Percentiles rank a stretch among this genome's conserved stretches.
Evolutionary conservation across 2,113 vertebrate genomes (phyloP).

Genomic region (Bufo bufo): DNA sequence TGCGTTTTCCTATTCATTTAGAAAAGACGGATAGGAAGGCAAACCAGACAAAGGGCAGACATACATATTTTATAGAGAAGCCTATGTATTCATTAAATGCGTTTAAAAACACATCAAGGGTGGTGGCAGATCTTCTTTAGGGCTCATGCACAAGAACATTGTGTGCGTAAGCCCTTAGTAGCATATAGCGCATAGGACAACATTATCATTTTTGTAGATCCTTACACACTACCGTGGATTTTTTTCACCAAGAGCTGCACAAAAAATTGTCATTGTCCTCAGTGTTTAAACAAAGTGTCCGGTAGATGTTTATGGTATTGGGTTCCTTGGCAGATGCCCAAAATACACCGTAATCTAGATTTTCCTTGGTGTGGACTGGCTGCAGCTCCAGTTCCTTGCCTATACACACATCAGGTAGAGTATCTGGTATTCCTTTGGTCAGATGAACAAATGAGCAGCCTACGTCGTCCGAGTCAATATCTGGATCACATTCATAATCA

Average conservation of each 20-base stretch:
- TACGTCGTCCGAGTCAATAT: neutral
- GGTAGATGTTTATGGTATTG: neutral
- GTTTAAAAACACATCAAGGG: no score
- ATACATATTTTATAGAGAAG: no score
- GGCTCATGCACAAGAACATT: no score
- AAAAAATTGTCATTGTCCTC: neutral
- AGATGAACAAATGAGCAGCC: neutral
- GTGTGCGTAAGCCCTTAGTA: no score
- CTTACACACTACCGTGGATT: no score
- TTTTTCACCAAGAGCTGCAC: neutral
- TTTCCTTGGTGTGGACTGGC: neutral
- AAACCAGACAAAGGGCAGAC: no score
- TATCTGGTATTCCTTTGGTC: neutral
- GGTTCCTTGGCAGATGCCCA: conserved; percentile 17
- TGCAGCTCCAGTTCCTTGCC: neutral
- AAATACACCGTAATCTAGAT: neutral
- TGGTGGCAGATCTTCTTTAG: no score
- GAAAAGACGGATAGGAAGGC: no score
- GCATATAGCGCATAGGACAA: no score
- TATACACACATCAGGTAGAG: neutral
- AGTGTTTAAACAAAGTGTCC: neutral
- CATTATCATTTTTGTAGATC: no score
- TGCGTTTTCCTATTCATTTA: no score
- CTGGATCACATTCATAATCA: neutral
- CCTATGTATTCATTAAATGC: no score